Evolutionary conservation across 1,140 invertebrate genomes (phyloP).

Genomic region (Campodea augens): DNA sequence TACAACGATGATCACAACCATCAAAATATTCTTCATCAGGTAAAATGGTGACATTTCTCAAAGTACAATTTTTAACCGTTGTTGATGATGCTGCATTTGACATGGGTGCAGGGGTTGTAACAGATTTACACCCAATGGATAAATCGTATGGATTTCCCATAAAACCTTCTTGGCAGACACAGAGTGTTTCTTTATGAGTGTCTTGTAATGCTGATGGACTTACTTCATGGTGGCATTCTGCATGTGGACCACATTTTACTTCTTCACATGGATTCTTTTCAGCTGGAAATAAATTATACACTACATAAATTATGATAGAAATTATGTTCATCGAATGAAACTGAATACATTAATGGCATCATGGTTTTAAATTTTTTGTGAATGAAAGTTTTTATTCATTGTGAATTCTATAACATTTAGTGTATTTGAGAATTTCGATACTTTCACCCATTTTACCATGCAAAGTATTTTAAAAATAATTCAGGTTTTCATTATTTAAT

Average conservation of each 20-base stretch:
- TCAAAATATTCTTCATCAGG: constrained; percentile 22
- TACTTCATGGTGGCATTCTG: neutral
- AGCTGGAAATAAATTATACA: neutral
- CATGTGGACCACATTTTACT: neutral
- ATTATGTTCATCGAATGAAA: too few relatives aligned
- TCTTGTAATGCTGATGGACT: neutral
- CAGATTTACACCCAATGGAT: constrained; percentile 16
- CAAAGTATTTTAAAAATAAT: too few relatives aligned
- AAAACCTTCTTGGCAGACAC: constrained; percentile 21
- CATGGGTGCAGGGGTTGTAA: constrained; percentile 11
- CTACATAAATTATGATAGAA: too few relatives aligned
- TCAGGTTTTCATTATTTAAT: too few relatives aligned
- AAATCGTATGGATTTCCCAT: constrained; percentile 22
- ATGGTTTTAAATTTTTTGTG: too few relatives aligned
- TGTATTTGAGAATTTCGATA: too few relatives aligned
- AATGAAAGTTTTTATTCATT: too few relatives aligned
- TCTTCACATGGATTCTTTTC: neutral
- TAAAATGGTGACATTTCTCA: constrained; percentile 20
- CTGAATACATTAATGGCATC: too few relatives aligned
- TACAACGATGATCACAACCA: constrained; percentile 23
- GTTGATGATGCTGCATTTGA: too few relatives aligned
- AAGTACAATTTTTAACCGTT: constrained; percentile 19
- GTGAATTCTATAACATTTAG: too few relatives aligned
- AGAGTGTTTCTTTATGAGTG: constrained; percentile 15
- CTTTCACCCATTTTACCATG: too few relatives aligned